Conservation (phyloP, 2,888 invertebrate species). For the Caenorhabditis becei region DNA sequence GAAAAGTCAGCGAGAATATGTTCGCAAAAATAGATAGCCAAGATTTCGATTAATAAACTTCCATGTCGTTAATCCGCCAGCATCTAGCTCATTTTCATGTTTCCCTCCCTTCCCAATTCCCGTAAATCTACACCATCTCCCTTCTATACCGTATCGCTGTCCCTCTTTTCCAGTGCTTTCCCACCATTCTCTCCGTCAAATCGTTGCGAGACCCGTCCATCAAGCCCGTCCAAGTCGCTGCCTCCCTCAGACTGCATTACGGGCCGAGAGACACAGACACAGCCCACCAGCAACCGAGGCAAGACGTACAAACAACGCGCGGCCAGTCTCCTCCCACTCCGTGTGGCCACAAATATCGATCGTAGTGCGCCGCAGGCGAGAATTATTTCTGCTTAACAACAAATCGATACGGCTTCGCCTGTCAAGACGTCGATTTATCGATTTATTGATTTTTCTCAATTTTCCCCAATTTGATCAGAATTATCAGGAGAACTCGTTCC, state of each 20-base stretch:
- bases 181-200: not conserved
- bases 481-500: not conserved
- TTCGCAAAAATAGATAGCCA: too few species aligned
- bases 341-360: slow-evolving; percentile 51
- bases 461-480: not conserved
- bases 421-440: slow-evolving; percentile 18
- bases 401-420: slow-evolving; percentile 17
- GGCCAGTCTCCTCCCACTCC: slow-evolving; percentile 32
- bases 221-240: slow-evolving; percentile 26
- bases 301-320: slow-evolving; percentile 55
- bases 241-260: slow-evolving; percentile 10
- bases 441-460: slow-evolving; percentile 35
- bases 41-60: too few species aligned
- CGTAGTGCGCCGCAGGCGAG: not conserved
- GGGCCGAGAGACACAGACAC: slow-evolving; percentile 6
- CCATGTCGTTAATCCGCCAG: not conserved
- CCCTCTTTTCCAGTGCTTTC: not conserved
- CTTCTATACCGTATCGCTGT: slow-evolving; percentile 31
- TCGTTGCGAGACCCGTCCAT: slow-evolving; percentile 49
- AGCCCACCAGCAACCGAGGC: slow-evolving; percentile 15
- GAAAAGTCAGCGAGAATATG: not conserved
- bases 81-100: not conserved
- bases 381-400: not conserved
- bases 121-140: slow-evolving; percentile 24
- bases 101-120: not conserved